phyloP scores from a whole-genome alignment of 2,797 vertebrate genomes.

The Kryptolebias ocellatus region DNA sequence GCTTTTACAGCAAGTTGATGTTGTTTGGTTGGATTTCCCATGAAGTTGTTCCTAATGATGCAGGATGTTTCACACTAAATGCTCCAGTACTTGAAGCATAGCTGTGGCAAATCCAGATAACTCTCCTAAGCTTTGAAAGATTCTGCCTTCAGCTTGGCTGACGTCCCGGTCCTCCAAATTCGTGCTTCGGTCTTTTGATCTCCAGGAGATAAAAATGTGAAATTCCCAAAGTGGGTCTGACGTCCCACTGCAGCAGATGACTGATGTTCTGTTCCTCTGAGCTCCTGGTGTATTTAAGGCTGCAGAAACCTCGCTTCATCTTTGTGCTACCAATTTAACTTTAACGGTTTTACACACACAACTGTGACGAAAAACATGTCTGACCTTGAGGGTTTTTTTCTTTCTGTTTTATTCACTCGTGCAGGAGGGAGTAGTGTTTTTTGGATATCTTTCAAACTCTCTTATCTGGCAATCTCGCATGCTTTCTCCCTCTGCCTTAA shows the following conservation, averaged over 20 bases:
- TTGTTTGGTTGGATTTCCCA: slow-evolving; percentile 52
- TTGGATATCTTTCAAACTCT: slow-evolving; percentile 57
- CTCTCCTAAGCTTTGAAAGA: slow-evolving; percentile 38
- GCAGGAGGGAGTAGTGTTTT: slow-evolving; percentile 26
- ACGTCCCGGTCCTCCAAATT: slow-evolving; percentile 41
- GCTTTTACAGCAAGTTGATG: slow-evolving; percentile 15
- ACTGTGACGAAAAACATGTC: not conserved
- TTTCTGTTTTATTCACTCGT: not conserved
- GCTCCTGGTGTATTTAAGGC: slow-evolving; percentile 15
- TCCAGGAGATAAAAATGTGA: slow-evolving; percentile 51
- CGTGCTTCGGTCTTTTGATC: slow-evolving; percentile 58
- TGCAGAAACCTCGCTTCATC: not conserved
- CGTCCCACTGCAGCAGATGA: slow-evolving; percentile 23
- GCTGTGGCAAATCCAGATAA: slow-evolving; percentile 53
- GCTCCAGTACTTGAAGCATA: slow-evolving; percentile 29
- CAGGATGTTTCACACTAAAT: slow-evolving; percentile 26
- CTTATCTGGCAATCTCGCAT: slow-evolving; percentile 20
- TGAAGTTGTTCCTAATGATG: slow-evolving; percentile 38
- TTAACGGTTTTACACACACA: not conserved
- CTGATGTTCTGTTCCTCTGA: slow-evolving; percentile 3
- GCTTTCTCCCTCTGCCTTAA: slow-evolving; percentile 65
- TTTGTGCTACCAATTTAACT: not conserved
- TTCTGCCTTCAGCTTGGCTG: slow-evolving; percentile 48
- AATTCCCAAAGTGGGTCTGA: slow-evolving; percentile 33
- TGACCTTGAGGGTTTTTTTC: not conserved